These are phyloP conservation scores for Elgonia sp. DNA, from an alignment of 2,888 invertebrate genomes.

Conservation along the genomic window DNA sequence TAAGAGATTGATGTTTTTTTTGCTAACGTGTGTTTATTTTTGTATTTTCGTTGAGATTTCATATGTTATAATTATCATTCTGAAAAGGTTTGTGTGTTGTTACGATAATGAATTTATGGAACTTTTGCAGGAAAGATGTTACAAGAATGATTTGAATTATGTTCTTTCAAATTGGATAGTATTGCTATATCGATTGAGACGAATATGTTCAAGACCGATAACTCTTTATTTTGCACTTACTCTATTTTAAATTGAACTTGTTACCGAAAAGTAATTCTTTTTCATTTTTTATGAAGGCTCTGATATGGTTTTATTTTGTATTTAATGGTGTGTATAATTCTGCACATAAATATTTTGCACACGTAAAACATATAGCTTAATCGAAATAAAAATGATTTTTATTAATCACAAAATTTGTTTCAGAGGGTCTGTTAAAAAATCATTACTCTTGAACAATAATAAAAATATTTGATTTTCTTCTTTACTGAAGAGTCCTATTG, in stretches of 20 bases:
- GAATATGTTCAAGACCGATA: neutral
- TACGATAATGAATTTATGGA: neutral
- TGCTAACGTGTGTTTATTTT: neutral
- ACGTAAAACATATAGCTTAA: neutral
- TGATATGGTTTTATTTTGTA: neutral
- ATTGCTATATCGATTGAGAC: constrained; percentile 19
- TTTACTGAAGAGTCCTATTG: too few species aligned
- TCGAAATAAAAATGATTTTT: too few species aligned
- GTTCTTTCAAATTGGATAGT: constrained; percentile 14
- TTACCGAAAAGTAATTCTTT: neutral
- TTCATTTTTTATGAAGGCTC: neutral
- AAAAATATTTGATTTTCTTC: too few species aligned
- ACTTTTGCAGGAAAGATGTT: constrained; percentile 11
- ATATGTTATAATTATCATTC: neutral
- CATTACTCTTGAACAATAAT: too few species aligned
- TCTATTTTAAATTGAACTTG: neutral
- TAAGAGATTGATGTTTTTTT: constrained; percentile 11
- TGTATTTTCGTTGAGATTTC: neutral
- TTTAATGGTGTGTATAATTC: neutral
- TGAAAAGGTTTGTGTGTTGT: neutral
- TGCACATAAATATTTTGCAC: neutral
- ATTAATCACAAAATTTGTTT: too few species aligned
- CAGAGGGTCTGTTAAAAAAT: too few species aligned
- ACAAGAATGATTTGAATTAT: constrained; percentile 17
- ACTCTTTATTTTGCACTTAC: constrained; percentile 22